phyloP scores from a whole-genome alignment of 2,797 vertebrate genomes.

The Urosaurus nigricauda region DNA sequence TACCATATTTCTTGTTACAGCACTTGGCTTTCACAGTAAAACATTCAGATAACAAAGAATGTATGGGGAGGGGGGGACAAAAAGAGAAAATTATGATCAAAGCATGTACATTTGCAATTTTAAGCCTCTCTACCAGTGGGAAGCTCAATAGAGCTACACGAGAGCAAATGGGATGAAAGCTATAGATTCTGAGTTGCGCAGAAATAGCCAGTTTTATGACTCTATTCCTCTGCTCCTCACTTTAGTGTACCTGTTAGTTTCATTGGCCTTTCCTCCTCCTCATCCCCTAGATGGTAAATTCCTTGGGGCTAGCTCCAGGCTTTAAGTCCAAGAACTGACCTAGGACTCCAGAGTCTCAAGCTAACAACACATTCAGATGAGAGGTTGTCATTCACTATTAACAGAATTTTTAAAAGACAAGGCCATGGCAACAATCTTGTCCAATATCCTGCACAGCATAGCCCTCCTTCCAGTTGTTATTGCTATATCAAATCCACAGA shows the following conservation, averaged over 20 bases:
- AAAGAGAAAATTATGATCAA: not conserved
- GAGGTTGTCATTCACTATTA: slow-evolving; percentile 2
- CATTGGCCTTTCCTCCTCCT: not conserved
- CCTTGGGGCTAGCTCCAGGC: slow-evolving; percentile 18
- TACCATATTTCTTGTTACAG: not conserved
- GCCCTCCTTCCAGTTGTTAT: not conserved
- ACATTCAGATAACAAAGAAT: not conserved
- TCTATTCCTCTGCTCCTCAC: not conserved
- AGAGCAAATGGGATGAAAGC: not conserved
- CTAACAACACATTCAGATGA: slow-evolving; percentile 1
- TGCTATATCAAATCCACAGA: not conserved
- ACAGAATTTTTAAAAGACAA: not conserved
- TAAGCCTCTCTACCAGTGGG: not conserved
- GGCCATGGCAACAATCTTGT: not conserved
- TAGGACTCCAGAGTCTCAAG: not conserved
- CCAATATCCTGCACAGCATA: not conserved
- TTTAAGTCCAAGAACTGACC: not conserved
- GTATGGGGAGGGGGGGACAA: too few species aligned
- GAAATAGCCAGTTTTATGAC: not conserved
- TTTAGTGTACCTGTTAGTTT: not conserved
- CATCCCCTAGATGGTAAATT: not conserved
- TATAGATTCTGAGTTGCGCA: not conserved
- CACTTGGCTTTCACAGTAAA: not conserved
- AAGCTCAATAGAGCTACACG: not conserved
- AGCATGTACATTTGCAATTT: not conserved